Percentiles rank a stretch among this genome's conserved stretches.
These are phyloP conservation scores for Drosophila willistoni DNA, from an alignment of 1,140 invertebrate genomes.

Conservation along the genomic window DNA sequence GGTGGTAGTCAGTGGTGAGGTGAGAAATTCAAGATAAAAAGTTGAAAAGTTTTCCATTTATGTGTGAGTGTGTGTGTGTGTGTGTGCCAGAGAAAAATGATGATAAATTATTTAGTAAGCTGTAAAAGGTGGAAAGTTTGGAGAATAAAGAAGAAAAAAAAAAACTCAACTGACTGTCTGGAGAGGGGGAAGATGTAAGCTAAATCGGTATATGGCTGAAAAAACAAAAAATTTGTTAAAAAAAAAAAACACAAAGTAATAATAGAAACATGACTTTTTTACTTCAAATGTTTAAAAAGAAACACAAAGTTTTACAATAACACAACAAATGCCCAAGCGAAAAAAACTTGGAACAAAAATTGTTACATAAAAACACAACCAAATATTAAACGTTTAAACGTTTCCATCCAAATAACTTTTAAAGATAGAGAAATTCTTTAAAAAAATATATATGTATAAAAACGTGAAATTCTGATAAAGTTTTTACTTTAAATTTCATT, in stretches of 20 bases:
- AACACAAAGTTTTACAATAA: constrained; percentile 24
- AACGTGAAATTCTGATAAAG: too few species aligned
- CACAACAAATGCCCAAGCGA: neutral
- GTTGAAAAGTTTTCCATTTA: constrained; percentile 16
- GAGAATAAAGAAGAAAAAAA: neutral
- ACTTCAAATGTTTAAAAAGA: constrained; percentile 5
- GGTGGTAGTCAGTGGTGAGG: neutral
- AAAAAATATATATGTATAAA: too few species aligned
- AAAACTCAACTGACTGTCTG: neutral
- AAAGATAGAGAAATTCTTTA: too few species aligned
- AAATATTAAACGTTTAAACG: neutral
- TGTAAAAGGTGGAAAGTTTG: neutral
- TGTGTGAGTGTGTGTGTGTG: constrained; percentile 3
- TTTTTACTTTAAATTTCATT: too few species aligned
- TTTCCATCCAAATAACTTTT: too few species aligned
- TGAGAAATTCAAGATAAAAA: constrained; percentile 20
- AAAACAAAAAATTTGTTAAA: neutral
- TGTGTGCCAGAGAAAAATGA: constrained; percentile 9
- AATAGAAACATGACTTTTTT: constrained; percentile 11
- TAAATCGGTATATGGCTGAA: neutral
- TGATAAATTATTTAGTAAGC: constrained; percentile 23
- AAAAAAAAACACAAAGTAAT: neutral
- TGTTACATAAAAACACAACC: neutral
- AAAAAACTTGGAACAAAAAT: neutral
- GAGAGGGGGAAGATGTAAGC: constrained; percentile 4